A percentile compares a stretch with the other conserved stretches of the same genome.
These are phyloP conservation scores for Parapristionchus giblindavisi DNA, from an alignment of 2,888 invertebrate species.

Conservation along the genomic window DNA sequence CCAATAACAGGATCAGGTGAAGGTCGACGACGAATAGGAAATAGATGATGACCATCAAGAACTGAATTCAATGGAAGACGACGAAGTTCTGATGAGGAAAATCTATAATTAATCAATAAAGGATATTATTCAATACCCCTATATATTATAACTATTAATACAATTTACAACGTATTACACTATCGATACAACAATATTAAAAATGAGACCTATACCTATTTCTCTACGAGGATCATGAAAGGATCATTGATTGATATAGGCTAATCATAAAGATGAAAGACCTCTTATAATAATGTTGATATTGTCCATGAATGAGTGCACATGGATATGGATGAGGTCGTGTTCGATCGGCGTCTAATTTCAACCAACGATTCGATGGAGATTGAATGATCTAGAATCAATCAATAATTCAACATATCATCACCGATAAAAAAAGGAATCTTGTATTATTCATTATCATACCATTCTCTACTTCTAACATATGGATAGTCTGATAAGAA, in stretches of 20 bases:
- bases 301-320: slow-evolving; percentile 94
- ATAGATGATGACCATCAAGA: slow-evolving; percentile 75
- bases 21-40: slow-evolving; percentile 55
- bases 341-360: slow-evolving; percentile 44
- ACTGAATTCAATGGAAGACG: slow-evolving; percentile 92
- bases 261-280: slow-evolving; percentile 68
- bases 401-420: background rate
- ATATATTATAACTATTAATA: background rate
- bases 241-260: no score
- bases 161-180: no score
- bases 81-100: slow-evolving; percentile 85
- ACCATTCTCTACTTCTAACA: background rate
- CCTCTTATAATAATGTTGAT: slow-evolving; percentile 84
- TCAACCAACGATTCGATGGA: slow-evolving; percentile 44
- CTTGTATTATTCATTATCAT: background rate
- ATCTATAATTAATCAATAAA: slow-evolving; percentile 70
- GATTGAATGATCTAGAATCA: slow-evolving; percentile 55
- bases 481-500: background rate
- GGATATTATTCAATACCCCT: background rate
- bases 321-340: slow-evolving; percentile 80
- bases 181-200: no score
- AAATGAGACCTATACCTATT: no score
- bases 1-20: slow-evolving; percentile 60
- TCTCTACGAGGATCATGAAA: no score
- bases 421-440: background rate